Base-by-base conservation (phyloP, 92 coral and sea anemone genomes). In the Parazoanthus atlanticus region DNA sequence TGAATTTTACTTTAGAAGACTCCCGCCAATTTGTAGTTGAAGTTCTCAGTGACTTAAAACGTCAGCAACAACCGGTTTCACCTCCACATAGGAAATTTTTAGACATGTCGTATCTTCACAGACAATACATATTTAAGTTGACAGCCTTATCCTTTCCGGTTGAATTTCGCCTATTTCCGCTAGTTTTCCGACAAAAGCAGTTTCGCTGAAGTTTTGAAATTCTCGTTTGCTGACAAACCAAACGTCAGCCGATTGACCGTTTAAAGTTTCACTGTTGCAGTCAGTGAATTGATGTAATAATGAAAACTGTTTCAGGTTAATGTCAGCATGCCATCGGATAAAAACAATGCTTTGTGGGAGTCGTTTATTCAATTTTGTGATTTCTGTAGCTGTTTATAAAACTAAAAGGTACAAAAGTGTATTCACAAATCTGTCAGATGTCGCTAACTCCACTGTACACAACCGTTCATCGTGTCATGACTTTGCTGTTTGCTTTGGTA, bases 401-500 rank as follows among this genome's bases (percentile, higher is more conserved):
- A n/a, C n/a, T n/a, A n/a, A 46, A 38, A 67, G 31, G 65, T 41
- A 69, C 77, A 69, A 69, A 80, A 84, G 38, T 84, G 21, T 69
- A 41, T 70, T 69, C 76, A 72, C 32, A 84, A 84, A 84, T 69
- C 36, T 69, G 78, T 70, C 71, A 52, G 43, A 41, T 69, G 61
- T 69, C 58, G 16, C 58, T 47, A 69, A 40, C 64, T 54, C 72
- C 73, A 56, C 29, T 26, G 76, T 28, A 69, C 56, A 69, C 87
- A 84, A 1, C 8, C 43, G 16, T 16, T 54, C 31, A 43, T 84
- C 70, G 79, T 84, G 16, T 43, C 41, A 69, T 72, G 76, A 70
- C 87, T 41, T 13, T 30, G 61, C 33, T 84, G 52, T 84, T 84
- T 84, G 67, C 78, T 72, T 49, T 67, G 66, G 85, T 84, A 84